These are phyloP conservation scores for Chiloscyllium punctatum DNA, from an alignment of 2,797 vertebrate species.

Conservation along the genomic window DNA sequence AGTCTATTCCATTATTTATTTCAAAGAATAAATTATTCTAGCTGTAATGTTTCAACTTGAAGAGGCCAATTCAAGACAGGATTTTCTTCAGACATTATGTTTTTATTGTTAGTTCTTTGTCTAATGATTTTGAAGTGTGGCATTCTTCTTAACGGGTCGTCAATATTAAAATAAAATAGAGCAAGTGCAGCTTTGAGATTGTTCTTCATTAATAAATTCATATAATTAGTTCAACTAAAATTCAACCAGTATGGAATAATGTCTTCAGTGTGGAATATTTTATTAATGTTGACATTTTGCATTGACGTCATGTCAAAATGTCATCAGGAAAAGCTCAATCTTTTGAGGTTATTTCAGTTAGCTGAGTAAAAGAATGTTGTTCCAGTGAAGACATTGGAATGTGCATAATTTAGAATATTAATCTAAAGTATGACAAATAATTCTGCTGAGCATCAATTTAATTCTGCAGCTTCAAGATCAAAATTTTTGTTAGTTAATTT, in stretches of 20 bases:
- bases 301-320: not conserved
- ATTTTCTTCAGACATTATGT: not conserved
- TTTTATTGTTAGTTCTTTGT: not conserved
- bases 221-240: not conserved
- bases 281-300: not conserved
- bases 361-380: too few species aligned
- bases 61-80: not conserved
- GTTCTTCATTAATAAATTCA: not conserved
- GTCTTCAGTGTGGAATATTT: not conserved
- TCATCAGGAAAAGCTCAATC: not conserved
- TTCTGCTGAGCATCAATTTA: not conserved
- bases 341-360: not conserved
- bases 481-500: not conserved
- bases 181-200: not conserved
- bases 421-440: not conserved
- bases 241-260: not conserved
- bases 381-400: not conserved
- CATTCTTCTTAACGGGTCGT: not conserved
- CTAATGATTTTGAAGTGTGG: not conserved
- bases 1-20: not conserved
- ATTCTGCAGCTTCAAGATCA: not conserved
- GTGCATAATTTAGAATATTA: not conserved
- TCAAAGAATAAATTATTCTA: not conserved
- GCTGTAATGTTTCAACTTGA: not conserved
- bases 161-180: not conserved